A percentile compares a stretch with the other conserved stretches of the same genome.
phyloP scores from a whole-genome alignment of 1,140 invertebrate species.

The Coelopa frigida region DNA sequence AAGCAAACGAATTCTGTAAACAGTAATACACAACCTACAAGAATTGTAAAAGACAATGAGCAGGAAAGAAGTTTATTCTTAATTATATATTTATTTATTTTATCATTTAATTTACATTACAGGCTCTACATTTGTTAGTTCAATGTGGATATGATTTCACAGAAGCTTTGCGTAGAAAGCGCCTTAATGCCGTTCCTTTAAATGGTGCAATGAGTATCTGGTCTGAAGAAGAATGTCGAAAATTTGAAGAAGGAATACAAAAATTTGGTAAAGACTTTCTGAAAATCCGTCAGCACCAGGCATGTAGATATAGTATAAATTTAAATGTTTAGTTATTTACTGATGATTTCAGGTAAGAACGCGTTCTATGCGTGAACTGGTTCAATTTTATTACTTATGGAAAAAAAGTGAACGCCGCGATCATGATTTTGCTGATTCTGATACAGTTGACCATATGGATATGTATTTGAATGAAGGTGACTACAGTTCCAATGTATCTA shows the following conservation, averaged over 20 bases:
- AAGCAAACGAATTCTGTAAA: too few relatives aligned
- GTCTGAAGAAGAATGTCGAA: slow-evolving; percentile 96
- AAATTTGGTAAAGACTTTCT: slow-evolving; percentile 95
- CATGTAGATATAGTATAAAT: slow-evolving; percentile 36
- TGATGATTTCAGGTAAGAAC: slow-evolving; percentile 59
- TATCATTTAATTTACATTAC: neutral
- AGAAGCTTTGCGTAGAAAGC: slow-evolving; percentile 78
- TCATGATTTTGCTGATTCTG: slow-evolving; percentile 43
- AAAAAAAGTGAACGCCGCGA: slow-evolving; percentile 98
- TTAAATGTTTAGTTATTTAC: neutral
- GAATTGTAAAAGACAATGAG: slow-evolving; percentile 86
- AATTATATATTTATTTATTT: neutral
- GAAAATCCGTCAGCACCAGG: slow-evolving; percentile 88
- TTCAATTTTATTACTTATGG: slow-evolving; percentile 98
- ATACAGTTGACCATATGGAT: slow-evolving; percentile 42
- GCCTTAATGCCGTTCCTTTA: slow-evolving; percentile 67
- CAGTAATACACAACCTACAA: too few relatives aligned
- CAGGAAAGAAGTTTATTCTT: slow-evolving; percentile 50
- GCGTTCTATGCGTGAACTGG: slow-evolving; percentile 90
- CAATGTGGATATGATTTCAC: slow-evolving; percentile 93
- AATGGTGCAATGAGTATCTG: slow-evolving; percentile 76
- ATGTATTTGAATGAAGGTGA: slow-evolving; percentile 34
- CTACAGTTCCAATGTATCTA: slow-evolving; percentile 15
- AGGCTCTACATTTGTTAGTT: slow-evolving; percentile 77
- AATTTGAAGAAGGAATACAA: slow-evolving; percentile 91